These are phyloP conservation scores for Drosophila tristis DNA, from an alignment of 1,140 invertebrate genomes.

Conservation along the genomic window DNA sequence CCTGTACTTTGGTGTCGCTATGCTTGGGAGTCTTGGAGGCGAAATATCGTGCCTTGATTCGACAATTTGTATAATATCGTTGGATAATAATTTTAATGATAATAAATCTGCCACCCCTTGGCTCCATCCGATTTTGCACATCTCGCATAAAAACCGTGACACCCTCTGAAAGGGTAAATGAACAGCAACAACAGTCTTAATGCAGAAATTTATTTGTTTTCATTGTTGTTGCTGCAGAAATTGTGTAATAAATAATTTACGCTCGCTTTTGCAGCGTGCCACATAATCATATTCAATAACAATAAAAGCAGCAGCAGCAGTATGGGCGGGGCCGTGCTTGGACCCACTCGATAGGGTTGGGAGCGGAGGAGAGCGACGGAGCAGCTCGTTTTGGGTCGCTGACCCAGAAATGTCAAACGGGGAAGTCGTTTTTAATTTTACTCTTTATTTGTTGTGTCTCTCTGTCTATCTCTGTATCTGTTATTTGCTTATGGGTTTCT, in stretches of 20 bases:
- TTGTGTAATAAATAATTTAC: constrained; percentile 81
- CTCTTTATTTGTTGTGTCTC: constrained; percentile 27
- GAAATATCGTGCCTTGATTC: too few relatives aligned
- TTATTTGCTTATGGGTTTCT: constrained; percentile 3
- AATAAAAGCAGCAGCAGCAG: constrained; percentile 55
- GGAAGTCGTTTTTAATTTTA: constrained; percentile 74
- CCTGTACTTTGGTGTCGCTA: too few relatives aligned
- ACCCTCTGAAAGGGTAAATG: too few relatives aligned
- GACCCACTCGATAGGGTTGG: constrained; percentile 19
- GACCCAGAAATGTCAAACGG: constrained; percentile 83
- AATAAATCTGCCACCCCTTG: too few relatives aligned
- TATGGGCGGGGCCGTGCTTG: constrained; percentile 38
- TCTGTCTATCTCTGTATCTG: constrained; percentile 1
- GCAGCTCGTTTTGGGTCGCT: constrained; percentile 77
- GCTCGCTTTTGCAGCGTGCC: constrained; percentile 78
- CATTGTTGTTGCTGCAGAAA: constrained; percentile 54
- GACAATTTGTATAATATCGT: too few relatives aligned
- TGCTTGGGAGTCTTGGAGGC: too few relatives aligned
- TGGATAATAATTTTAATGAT: too few relatives aligned
- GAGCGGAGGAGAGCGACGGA: constrained; percentile 14
- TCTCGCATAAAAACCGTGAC: too few relatives aligned
- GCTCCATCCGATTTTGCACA: too few relatives aligned
- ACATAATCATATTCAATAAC: constrained; percentile 82
- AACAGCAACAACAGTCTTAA: constrained; percentile 25
- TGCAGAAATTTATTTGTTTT: constrained; percentile 68